Evolutionary conservation across 2,113 vertebrate species (phyloP).

Genomic region (Alouatta palliata): DNA sequence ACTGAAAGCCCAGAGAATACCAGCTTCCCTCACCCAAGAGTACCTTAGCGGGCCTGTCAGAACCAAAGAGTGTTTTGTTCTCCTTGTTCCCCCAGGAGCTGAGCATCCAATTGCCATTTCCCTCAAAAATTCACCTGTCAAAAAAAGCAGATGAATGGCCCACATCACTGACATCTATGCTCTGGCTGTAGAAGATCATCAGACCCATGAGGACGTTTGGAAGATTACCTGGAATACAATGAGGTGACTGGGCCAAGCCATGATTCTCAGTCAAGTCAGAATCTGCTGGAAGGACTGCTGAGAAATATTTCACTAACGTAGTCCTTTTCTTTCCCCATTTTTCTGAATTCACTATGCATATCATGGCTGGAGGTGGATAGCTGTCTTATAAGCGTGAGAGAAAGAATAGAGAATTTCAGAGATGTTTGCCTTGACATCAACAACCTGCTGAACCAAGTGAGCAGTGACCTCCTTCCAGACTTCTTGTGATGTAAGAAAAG

Average conservation of each 20-base stretch:
- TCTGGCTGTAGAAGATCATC: neutral
- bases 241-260: neutral
- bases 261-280: neutral
- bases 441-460: neutral
- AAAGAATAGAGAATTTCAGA: neutral
- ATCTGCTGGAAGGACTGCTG: neutral
- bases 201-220: neutral
- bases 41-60: neutral
- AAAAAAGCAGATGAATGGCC: neutral
- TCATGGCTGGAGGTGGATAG: neutral
- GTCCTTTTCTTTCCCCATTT: neutral
- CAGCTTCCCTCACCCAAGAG: accelerated
- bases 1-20: neutral
- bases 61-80: neutral
- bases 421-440: neutral
- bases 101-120: neutral
- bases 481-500: neutral
- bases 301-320: neutral
- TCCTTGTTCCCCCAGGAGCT: neutral
- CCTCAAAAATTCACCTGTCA: neutral
- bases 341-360: neutral
- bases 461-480: neutral
- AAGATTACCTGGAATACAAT: neutral
- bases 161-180: neutral
- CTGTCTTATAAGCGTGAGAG: neutral